phyloP scores from a whole-genome alignment of 2,888 invertebrate species.

The Gnatocerus cornutus region DNA sequence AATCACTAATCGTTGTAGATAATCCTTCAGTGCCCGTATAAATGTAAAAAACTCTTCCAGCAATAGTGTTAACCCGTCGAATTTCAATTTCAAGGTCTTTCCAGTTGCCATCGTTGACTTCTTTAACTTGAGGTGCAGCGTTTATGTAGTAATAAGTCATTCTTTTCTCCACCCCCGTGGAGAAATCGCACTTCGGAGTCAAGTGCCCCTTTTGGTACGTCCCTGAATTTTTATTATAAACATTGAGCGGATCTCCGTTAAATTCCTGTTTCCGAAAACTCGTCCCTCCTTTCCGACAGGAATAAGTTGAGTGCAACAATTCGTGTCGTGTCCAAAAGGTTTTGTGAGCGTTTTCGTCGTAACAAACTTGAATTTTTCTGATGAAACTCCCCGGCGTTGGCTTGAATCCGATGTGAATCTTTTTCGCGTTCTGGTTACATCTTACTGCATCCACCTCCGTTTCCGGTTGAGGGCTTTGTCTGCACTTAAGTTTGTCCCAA shows the following conservation, averaged over 20 bases:
- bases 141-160: constrained; percentile 25
- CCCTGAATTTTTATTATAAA: not conserved
- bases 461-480: not conserved
- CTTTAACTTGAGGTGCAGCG: not conserved
- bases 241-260: not conserved
- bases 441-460: not conserved
- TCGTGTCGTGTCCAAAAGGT: constrained; percentile 17
- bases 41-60: not conserved
- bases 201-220: constrained; percentile 13
- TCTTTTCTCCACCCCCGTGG: constrained; percentile 4
- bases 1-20: too few species aligned
- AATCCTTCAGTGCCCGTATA: constrained; percentile 7
- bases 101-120: constrained; percentile 8
- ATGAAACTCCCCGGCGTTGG: not conserved
- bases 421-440: not conserved
- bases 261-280: constrained; percentile 9
- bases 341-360: not conserved
- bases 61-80: not conserved
- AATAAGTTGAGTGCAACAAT: not conserved
- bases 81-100: constrained; percentile 5
- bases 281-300: not conserved
- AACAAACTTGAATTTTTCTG: constrained; percentile 11
- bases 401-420: constrained; percentile 2
- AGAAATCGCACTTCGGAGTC: constrained; percentile 17
- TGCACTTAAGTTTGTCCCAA: not conserved